Evolutionary conservation across 1,140 invertebrate genomes (phyloP).

Genomic region (Aphidius gifuensis): DNA sequence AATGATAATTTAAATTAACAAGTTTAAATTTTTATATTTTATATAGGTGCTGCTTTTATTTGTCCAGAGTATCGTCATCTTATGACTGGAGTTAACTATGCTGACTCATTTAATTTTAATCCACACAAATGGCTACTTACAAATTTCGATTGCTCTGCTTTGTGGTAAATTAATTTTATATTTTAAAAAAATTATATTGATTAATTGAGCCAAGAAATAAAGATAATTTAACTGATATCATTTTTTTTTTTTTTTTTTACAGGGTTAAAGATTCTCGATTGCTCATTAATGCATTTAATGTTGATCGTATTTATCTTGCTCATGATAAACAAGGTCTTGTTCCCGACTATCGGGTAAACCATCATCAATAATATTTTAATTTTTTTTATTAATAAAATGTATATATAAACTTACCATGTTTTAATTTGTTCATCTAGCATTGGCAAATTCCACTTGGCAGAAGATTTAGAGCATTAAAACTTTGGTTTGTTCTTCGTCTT

Average conservation of each 20-base stretch:
- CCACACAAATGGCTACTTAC: conserved; percentile 90
- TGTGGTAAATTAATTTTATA: conserved; percentile 60
- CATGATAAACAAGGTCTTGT: conserved; percentile 66
- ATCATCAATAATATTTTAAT: not conserved
- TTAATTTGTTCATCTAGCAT: conserved; percentile 60
- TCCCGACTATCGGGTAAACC: conserved; percentile 76
- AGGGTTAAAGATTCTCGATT: conserved; percentile 79
- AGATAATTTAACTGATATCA: not conserved
- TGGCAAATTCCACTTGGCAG: conserved; percentile 92
- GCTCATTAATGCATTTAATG: conserved; percentile 83
- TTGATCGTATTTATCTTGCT: conserved; percentile 87
- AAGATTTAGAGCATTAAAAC: conserved; percentile 86
- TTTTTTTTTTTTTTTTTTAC: conserved; percentile 16
- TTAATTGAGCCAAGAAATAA: not conserved
- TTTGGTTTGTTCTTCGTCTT: conserved; percentile 89
- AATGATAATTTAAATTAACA: not conserved
- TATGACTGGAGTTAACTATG: conserved; percentile 77
- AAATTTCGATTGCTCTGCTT: conserved; percentile 87
- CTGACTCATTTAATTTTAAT: conserved; percentile 87
- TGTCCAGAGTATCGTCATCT: conserved; percentile 85
- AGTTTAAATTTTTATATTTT: not conserved
- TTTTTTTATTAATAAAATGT: conserved; percentile 5
- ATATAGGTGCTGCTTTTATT: conserved; percentile 74
- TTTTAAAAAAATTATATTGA: not conserved
- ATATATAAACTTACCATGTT: conserved; percentile 6